These are phyloP conservation scores for Tortrix viridana DNA, from an alignment of 2,888 invertebrate genomes.

Conservation along the genomic window DNA sequence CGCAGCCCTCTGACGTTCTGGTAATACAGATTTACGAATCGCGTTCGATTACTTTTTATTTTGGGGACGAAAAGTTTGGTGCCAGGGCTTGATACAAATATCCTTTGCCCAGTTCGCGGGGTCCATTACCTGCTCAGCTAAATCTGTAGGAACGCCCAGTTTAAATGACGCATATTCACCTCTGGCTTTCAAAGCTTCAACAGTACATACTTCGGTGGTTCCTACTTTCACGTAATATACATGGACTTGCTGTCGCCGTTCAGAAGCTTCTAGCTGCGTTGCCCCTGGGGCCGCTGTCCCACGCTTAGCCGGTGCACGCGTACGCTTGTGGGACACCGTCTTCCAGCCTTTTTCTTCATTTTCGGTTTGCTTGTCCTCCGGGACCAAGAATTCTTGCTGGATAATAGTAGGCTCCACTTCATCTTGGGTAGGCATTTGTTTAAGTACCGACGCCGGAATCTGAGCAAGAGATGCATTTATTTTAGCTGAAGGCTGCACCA, in stretches of 20 bases:
- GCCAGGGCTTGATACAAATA: neutral
- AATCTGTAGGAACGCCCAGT: neutral
- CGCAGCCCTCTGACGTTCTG: neutral
- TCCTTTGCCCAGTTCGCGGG: neutral
- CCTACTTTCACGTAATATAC: constrained; percentile 11
- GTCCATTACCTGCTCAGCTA: neutral
- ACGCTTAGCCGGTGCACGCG: neutral
- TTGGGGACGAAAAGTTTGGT: neutral
- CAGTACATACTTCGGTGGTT: neutral
- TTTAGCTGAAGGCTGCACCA: neutral
- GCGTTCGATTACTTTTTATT: neutral
- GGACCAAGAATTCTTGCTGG: too few relatives aligned
- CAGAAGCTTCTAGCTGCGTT: constrained; percentile 8
- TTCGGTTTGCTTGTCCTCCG: too few relatives aligned
- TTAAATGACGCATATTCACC: neutral
- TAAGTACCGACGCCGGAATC: too few relatives aligned
- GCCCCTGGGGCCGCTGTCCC: constrained; percentile 3
- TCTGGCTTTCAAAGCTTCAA: neutral
- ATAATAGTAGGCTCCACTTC: neutral
- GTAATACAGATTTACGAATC: neutral
- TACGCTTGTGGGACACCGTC: neutral
- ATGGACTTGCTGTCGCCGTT: constrained; percentile 1
- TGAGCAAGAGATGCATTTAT: too few relatives aligned
- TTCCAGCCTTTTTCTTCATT: neutral
- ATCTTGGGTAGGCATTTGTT: neutral